Percentiles rank a stretch among this genome's conserved stretches.
Conservation (phyloP, 1,140 invertebrate species). For the Andrena cerasifolii region DNA sequence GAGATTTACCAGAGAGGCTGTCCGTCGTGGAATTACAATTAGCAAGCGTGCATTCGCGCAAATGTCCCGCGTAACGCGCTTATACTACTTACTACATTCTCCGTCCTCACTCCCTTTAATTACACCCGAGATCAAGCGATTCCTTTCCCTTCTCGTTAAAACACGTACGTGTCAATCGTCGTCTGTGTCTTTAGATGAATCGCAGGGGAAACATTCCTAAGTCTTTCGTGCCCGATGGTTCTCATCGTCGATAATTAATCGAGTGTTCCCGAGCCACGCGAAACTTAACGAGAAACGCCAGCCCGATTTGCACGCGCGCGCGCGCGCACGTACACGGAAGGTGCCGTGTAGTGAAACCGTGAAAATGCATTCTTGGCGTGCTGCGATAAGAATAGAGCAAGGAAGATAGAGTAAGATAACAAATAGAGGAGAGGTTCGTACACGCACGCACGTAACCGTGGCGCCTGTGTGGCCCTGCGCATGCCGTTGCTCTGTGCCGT, state of each 20-base stretch:
- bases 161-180: neutral
- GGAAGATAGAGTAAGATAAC: conserved; percentile 61
- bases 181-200: neutral
- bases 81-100: neutral
- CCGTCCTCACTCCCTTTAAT: conserved; percentile 4
- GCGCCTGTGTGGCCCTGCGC: neutral
- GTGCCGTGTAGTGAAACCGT: conserved; percentile 51
- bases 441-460: conserved; percentile 22
- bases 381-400: conserved; percentile 64
- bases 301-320: too few species aligned
- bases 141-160: conserved; percentile 18
- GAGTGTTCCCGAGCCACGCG: neutral
- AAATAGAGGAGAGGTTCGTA: conserved; percentile 48
- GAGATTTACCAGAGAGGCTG: neutral
- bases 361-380: conserved; percentile 64
- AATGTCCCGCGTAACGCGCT: neutral
- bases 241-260: neutral
- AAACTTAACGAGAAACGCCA: conserved; percentile 24
- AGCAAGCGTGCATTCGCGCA: too few species aligned
- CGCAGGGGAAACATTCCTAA: neutral
- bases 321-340: conserved; percentile 25
- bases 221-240: too few species aligned
- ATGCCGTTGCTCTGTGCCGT: neutral
- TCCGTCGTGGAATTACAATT: too few species aligned
- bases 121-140: neutral